A percentile compares a stretch with the other conserved stretches of the same genome.
Evolutionary conservation across 2,888 invertebrate species (phyloP).

Genomic region (Iselma pallidipennis): DNA sequence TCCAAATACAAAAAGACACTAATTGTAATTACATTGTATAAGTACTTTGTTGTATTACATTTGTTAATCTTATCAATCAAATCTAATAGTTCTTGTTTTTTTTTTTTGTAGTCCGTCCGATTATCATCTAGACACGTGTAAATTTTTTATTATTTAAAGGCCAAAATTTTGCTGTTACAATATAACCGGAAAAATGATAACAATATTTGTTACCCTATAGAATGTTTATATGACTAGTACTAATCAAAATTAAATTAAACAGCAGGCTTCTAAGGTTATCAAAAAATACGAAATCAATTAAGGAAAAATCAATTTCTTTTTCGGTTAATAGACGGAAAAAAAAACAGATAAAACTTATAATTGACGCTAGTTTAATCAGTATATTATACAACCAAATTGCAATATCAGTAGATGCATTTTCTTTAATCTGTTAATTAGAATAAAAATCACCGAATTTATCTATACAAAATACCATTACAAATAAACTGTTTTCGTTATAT

Average conservation of each 20-base stretch:
- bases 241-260: background rate
- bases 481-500: background rate
- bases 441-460: background rate
- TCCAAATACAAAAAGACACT: no score
- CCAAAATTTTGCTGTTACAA: no score
- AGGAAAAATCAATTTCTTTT: background rate
- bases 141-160: slow-evolving; percentile 10
- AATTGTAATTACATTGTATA: slow-evolving; percentile 2
- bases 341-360: background rate
- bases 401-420: background rate
- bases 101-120: slow-evolving; percentile 14
- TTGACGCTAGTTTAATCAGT: background rate
- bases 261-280: background rate
- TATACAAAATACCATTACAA: background rate
- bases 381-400: no score
- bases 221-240: no score
- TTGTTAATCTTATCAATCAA: slow-evolving; percentile 11
- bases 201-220: no score
- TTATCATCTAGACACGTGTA: slow-evolving; percentile 13
- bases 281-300: background rate
- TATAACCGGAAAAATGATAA: no score
- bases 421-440: background rate
- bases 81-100: slow-evolving; percentile 15
- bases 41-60: slow-evolving; percentile 8
- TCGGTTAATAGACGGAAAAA: background rate